Base-by-base conservation (phyloP, 2,797 vertebrate genomes). In the Delichon dasypus region DNA sequence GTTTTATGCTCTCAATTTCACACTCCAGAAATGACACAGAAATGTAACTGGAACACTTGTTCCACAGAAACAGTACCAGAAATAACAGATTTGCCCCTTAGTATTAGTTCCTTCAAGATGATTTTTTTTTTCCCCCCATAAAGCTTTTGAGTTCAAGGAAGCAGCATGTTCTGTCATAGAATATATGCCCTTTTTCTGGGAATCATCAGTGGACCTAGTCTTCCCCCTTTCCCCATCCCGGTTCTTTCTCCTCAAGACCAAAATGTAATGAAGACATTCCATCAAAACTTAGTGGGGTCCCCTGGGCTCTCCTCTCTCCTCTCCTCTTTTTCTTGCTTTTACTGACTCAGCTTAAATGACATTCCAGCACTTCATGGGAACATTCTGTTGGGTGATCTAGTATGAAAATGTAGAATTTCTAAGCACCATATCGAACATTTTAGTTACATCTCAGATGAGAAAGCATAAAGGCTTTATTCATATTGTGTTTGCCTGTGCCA, bases 381-480 rank as follows among this genome's bases (percentile, higher is more conserved):
- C 14, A 16, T 87, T 60, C 27, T 57, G 11, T 32, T 91, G 70
- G 45, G 15, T 68, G 20, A 70, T 75, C 51, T 62, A 34, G 30
- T 66, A 47, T 16, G 21, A 91, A 89, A 75, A 86, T 5, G 17
- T 22, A 40, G 11, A 51, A 30, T 75, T 94, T 92, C 42, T 66
- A 38, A 86, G 40, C 53, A 85, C 48, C 29, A 16, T 67, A 74
- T 53, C 16, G 13, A 89, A 61, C 45, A 34, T 76, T 73, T 82
- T 34, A 38, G 48, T 73, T 87, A 26, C n/a, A 38, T 87, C 60
- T 90, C 30, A 71, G 64, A 85, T 82, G 30, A 60, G 53, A 75
- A 95, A 77, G 21, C 67, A 96, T 87, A 95, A 96, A 95, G 92
- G 10, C 93, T 94, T 94, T 90, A 95, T 95, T 95, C 90, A 95